phyloP scores from a whole-genome alignment of 2,797 vertebrate genomes.

The Chelon labrosus region DNA sequence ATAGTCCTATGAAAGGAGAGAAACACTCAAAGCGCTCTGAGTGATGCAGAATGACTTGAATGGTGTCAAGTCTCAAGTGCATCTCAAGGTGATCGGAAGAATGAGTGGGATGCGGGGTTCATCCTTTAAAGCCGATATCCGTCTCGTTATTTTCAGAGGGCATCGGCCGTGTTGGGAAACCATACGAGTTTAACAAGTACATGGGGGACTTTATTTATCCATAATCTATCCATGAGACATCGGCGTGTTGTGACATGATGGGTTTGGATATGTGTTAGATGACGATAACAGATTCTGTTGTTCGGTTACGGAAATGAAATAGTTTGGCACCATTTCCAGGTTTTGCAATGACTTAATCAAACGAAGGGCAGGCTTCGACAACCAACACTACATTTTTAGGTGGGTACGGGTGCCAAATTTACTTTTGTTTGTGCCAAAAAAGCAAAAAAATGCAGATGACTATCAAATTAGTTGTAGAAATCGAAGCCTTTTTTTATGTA shows the following conservation, averaged over 20 bases:
- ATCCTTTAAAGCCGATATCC: slow-evolving; percentile 15
- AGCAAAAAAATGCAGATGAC: too few relatives aligned
- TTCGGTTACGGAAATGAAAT: slow-evolving; percentile 5
- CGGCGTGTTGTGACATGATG: not conserved
- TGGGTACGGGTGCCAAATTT: too few relatives aligned
- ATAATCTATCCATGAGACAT: slow-evolving; percentile 19
- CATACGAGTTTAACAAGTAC: slow-evolving; percentile 16
- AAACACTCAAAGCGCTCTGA: slow-evolving; percentile 15
- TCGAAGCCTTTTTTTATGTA: too few relatives aligned
- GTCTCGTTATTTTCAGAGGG: slow-evolving; percentile 19
- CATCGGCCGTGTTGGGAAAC: not conserved
- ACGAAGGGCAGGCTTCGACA: not conserved
- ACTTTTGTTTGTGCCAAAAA: too few relatives aligned
- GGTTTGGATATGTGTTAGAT: not conserved
- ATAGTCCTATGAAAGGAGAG: slow-evolving; percentile 3
- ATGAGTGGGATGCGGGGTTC: not conserved
- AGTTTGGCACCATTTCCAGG: not conserved
- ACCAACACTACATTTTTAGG: not conserved
- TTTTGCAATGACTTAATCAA: slow-evolving; percentile 3
- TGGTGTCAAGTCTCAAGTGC: not conserved
- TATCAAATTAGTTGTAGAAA: too few relatives aligned
- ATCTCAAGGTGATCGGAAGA: slow-evolving; percentile 7
- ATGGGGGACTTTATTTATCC: not conserved
- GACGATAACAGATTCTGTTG: not conserved
- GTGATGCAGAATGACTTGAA: slow-evolving; percentile 1